Evolutionary conservation across 2,113 vertebrate species (phyloP).

Genomic region (Ceyx cyanopectus): DNA sequence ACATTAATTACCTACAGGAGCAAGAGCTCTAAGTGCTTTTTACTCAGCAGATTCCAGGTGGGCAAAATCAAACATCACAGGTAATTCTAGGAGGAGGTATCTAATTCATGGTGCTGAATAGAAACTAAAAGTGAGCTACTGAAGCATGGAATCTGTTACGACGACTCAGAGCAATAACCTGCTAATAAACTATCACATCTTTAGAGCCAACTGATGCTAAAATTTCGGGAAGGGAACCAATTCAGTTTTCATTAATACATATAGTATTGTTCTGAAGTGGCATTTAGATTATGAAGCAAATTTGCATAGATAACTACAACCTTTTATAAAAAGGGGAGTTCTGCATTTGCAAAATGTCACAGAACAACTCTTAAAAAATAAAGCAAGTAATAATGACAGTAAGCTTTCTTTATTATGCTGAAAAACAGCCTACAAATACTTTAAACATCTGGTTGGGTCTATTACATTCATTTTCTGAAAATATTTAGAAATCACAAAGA

Average conservation of each 20-base stretch:
- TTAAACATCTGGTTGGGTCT: background rate
- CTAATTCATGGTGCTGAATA: background rate
- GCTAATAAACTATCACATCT: background rate
- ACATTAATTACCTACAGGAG: background rate
- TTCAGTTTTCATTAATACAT: background rate
- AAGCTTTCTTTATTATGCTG: background rate
- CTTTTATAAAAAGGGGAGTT: background rate
- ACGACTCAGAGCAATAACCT: background rate
- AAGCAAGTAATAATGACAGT: background rate
- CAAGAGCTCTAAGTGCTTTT: background rate
- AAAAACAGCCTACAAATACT: background rate
- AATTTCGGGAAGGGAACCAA: background rate
- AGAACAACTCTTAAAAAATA: background rate
- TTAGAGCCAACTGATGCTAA: background rate
- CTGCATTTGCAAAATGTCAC: constrained; percentile 27
- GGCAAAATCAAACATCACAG: background rate
- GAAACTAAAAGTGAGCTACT: background rate
- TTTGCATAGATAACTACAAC: background rate
- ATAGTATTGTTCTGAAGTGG: background rate
- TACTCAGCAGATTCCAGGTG: background rate
- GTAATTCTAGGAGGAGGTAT: background rate
- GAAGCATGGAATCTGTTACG: background rate
- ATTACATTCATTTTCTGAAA: background rate
- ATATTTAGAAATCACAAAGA: background rate
- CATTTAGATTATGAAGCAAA: background rate